Evolutionary conservation across 92 coral and sea anemone genomes (phyloP), one percentile per base, ranked within the genome.

Genomic region (Parazoanthus darwini): DNA sequence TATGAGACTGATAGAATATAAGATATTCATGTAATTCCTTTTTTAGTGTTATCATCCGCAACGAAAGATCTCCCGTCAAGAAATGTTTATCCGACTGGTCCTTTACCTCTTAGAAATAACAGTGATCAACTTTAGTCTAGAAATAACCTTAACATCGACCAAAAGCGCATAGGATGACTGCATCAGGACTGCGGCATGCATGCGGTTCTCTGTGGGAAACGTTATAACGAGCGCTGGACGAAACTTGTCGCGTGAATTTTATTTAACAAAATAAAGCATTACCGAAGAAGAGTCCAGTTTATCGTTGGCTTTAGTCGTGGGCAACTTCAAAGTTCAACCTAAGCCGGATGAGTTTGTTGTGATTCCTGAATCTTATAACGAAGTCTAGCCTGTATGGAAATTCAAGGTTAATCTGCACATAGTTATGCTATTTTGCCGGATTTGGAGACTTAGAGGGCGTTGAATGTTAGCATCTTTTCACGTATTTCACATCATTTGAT

Each of bases 291-390:
- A 6, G 63, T 79, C 36, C 67, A 26, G 20, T 33, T 50, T 29
- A 33, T 48, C 54, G 81, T 46, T 22, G 58, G 29, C 59, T 46
- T 77, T 44, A 46, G 63, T 33, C 42, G 15, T n/a, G 67, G 37
- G 22, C 82, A 48, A 35, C 54, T 81, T 15, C 10, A 81, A 56
- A 81, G 10, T 81, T 37, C 29, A 37, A 22, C 29, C 48, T 4
- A 77, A 37, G 85, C 73, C 73, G 85, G 51, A 59, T 11, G 70
- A 29, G 42, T 80, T 80, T 81, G 74, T 81, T 63, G 16, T 81
- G 85, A 81, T 80, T 56, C 70, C 71, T 16, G 4, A 44, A 59
- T 80, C 85, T 51, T 39, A 39, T 39, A 39, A 39, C 42, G 42
- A 4, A 39, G 42, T 39, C 42, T 39, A 39, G 42, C 4, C 42